Conservation (phyloP, 2,797 vertebrate genomes). For the Hipposideros larvatus region DNA sequence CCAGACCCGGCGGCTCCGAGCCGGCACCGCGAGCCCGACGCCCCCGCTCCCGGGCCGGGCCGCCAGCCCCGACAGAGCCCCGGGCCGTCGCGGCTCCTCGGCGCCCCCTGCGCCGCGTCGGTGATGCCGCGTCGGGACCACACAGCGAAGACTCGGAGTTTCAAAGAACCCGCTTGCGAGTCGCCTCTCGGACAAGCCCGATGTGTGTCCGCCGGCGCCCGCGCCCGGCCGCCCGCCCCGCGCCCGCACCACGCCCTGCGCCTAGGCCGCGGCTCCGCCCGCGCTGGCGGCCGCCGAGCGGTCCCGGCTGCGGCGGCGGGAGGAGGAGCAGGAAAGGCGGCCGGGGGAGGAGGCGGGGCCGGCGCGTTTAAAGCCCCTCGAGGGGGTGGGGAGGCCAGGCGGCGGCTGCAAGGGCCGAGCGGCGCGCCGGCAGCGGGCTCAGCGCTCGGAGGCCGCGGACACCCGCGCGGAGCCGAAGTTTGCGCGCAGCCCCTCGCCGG, state of each 20-base stretch:
- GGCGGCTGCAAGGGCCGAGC: conserved; percentile 63
- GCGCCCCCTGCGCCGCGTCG: no score
- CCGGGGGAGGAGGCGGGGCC: conserved; percentile 74
- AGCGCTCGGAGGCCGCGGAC: conserved; percentile 48
- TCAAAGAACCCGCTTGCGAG: conserved; percentile 44
- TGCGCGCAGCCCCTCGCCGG: not conserved
- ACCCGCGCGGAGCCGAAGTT: conserved; percentile 62
- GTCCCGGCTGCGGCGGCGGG: conserved; percentile 67
- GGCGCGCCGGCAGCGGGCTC: conserved; percentile 34
- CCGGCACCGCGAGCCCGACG: not conserved
- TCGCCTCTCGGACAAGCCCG: conserved; percentile 48
- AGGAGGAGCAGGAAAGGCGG: conserved; percentile 79
- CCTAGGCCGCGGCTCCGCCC: conserved; percentile 63
- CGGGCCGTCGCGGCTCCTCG: no score
- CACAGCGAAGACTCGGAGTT: not conserved
- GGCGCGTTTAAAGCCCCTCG: conserved; percentile 80
- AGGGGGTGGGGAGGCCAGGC: conserved; percentile 74
- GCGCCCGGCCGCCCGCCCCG: not conserved
- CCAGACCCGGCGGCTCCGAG: not conserved
- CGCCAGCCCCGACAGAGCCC: not conserved
- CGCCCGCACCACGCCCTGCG: conserved; percentile 57
- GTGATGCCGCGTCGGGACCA: not conserved
- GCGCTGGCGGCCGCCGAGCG: conserved; percentile 67
- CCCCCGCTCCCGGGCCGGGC: not conserved
- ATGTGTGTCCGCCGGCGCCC: not conserved